Percentiles rank a stretch among this genome's conserved stretches.
Conservation (phyloP, 2,797 vertebrate species). For the Orestias chungarensis region DNA sequence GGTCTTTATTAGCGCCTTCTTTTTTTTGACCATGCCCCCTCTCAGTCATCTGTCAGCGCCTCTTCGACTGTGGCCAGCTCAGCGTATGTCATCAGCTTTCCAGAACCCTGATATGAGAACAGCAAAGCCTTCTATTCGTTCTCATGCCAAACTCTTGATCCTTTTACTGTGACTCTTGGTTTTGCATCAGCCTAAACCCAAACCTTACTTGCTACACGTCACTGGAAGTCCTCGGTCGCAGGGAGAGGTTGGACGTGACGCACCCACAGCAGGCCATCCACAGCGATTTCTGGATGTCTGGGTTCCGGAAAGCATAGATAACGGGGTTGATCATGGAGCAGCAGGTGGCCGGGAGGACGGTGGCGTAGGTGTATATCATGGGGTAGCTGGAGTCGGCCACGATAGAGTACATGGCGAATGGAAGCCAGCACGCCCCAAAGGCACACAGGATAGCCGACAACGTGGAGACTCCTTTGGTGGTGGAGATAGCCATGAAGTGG, state of each 20-base stretch:
- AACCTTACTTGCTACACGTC: slow-evolving; percentile 82
- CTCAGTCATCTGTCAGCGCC: slow-evolving; percentile 7
- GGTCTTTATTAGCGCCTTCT: slow-evolving; percentile 38
- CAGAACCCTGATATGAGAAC: slow-evolving; percentile 26
- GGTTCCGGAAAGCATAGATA: slow-evolving; percentile 91
- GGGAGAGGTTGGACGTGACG: slow-evolving; percentile 82
- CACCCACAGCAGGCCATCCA: slow-evolving; percentile 91
- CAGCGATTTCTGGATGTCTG: slow-evolving; percentile 91
- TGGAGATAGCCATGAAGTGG: slow-evolving; percentile 88
- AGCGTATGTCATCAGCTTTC: slow-evolving; percentile 23
- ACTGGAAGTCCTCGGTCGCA: slow-evolving; percentile 89
- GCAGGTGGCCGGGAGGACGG: slow-evolving; percentile 87
- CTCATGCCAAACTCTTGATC: background rate
- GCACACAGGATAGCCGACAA: slow-evolving; percentile 89
- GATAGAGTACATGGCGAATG: slow-evolving; percentile 88
- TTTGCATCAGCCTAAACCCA: slow-evolving; percentile 32
- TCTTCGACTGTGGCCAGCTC: slow-evolving; percentile 23
- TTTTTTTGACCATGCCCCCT: slow-evolving; percentile 19
- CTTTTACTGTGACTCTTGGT: slow-evolving; percentile 29
- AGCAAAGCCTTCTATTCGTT: slow-evolving; percentile 7
- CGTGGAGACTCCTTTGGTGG: slow-evolving; percentile 91
- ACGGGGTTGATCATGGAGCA: slow-evolving; percentile 92
- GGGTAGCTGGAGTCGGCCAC: slow-evolving; percentile 90
- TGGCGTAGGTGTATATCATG: slow-evolving; percentile 86
- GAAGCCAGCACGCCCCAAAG: slow-evolving; percentile 92